Evolutionary conservation across 2,797 vertebrate genomes (phyloP), one percentile per base, ranked within the genome.

Genomic region (Podarcis lilfordi): DNA sequence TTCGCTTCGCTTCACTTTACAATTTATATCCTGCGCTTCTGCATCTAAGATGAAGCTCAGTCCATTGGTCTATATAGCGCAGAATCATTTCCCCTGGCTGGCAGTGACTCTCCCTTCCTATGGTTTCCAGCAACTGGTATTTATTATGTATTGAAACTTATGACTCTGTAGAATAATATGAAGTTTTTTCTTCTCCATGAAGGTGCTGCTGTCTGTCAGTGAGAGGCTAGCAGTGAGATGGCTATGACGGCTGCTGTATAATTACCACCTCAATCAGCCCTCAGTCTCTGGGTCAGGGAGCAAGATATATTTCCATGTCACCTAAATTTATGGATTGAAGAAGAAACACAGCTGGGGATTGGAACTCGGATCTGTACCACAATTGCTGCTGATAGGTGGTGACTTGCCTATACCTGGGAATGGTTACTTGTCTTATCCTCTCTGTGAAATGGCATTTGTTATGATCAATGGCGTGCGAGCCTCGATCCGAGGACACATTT

Each of bases 391-490:
- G 72, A 32, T 88, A 83, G 66, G 85, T 66, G 68, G 88, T 86
- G 91, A 77, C 87, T 92, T 90, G 82, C 76, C 25, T 79, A 15
- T 25, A 40, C 78, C 72, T 43, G 59, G 82, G 68, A 87, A 78
- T 35, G 9, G 55, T 77, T 72, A 76, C 1, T 2, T 19, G 66
- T 85, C 59, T 50, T 83, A 76, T 32, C 85, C 29, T 9, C 27
- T 80, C 25, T 91, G 68, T 43, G 37, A 85, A 27, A 40, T 89
- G 27, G 59, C 61, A 82, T 81, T 85, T 72, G 29, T 61, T 45
- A 66, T 79, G 75, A 88, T 85, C 35, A 89, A 5, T 32, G 77
- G 9, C 11, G 11, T 27, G 8, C 3, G 35, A 86, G 64, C 89
- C 75, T 2, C 86, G 75, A 37, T 64, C 0, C 80, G 66, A 88